Conservation (phyloP, 2,113 vertebrate genomes). For the Anser brachyrhynchus region DNA sequence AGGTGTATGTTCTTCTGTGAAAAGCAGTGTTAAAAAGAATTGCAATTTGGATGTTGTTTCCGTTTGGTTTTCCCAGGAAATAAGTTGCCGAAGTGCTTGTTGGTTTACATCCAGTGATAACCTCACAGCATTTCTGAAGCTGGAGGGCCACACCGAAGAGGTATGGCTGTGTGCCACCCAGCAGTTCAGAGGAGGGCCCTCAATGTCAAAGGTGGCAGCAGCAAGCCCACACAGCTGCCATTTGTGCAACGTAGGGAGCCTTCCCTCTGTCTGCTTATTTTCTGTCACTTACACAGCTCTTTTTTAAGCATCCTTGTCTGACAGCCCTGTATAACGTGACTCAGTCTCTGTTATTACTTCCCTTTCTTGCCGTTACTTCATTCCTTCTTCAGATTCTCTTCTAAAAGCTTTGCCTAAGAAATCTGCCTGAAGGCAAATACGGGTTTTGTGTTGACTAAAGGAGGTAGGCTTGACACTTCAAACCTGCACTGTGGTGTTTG, state of each 20-base stretch:
- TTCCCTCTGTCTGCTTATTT: background rate
- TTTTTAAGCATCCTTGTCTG: background rate
- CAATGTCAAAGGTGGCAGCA: background rate
- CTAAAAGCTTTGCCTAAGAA: background rate
- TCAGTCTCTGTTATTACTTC: background rate
- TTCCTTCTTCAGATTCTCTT: background rate
- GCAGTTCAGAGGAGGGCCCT: too few relatives aligned
- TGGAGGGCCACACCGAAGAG: background rate
- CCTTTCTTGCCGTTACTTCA: background rate
- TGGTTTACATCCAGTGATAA: background rate
- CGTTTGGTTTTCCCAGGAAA: background rate
- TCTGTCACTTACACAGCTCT: background rate
- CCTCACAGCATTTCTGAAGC: background rate
- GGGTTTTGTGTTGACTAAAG: background rate
- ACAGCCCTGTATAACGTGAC: background rate
- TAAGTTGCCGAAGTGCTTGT: background rate
- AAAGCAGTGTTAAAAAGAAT: background rate
- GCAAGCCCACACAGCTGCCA: background rate
- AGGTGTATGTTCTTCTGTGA: background rate
- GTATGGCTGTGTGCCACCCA: fast-evolving
- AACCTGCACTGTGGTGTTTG: fast-evolving
- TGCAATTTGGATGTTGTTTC: background rate
- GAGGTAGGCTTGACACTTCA: background rate
- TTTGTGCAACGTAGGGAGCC: background rate
- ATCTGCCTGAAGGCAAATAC: background rate